A percentile compares a stretch with the other conserved stretches of the same genome.
Conservation (phyloP, 37 sponge, comb jelly and placozoan species). For the Mnemiopsis leidyi region DNA sequence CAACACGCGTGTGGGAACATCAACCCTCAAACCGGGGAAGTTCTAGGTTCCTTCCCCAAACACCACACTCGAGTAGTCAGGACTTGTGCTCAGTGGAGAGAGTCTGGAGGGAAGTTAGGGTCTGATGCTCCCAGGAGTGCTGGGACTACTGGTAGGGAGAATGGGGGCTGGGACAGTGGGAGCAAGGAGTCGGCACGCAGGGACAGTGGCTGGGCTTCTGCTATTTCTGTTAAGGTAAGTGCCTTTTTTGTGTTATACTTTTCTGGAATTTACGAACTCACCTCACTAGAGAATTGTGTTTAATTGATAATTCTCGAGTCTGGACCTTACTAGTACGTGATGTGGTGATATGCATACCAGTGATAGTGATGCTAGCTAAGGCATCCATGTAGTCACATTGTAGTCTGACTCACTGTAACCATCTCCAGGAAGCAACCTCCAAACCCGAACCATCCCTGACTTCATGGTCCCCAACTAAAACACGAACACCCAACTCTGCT, state of each 20-base stretch:
- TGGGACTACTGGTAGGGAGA: background rate
- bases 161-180: background rate
- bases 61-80: background rate
- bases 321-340: no score
- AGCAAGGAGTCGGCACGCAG: background rate
- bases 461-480: background rate
- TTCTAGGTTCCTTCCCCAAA: background rate
- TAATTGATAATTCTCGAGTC: no score
- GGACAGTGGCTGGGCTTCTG: background rate
- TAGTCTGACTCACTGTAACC: no score
- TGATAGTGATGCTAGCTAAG: no score
- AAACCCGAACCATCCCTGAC: background rate
- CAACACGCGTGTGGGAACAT: conserved; percentile 38
- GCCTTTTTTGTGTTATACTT: no score
- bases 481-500: background rate
- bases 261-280: no score
- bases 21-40: background rate
- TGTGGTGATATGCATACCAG: no score
- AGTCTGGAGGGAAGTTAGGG: background rate
- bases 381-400: no score
- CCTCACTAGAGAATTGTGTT: no score
- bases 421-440: background rate
- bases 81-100: background rate
- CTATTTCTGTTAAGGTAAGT: background rate
- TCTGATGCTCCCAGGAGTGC: background rate